A percentile compares a stretch with the other conserved stretches of the same genome.
These are phyloP conservation scores for Meghimatium bilineatum DNA, from an alignment of 2,888 invertebrate species.

Conservation along the genomic window DNA sequence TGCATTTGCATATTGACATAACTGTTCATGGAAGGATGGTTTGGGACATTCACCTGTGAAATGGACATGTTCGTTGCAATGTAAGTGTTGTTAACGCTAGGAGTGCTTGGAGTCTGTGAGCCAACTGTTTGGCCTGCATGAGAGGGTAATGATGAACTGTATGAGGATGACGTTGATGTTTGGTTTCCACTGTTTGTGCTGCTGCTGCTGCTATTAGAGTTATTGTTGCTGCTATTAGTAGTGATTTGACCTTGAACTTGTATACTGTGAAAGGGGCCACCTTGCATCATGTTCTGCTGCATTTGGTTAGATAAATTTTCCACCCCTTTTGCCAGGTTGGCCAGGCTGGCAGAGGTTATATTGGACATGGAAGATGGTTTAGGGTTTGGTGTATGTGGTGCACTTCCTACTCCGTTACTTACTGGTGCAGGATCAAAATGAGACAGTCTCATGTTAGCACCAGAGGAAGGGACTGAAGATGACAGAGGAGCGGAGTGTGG, in stretches of 20 bases:
- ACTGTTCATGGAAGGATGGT: slow-evolving; percentile 44
- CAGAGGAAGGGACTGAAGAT: slow-evolving; percentile 60
- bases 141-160: slow-evolving; percentile 9
- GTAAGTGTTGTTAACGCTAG: slow-evolving; percentile 42
- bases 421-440: slow-evolving; percentile 69
- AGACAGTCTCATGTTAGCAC: slow-evolving; percentile 70
- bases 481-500: slow-evolving; percentile 37
- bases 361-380: slow-evolving; percentile 68
- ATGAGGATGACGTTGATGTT: slow-evolving; percentile 13
- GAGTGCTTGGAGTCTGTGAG: slow-evolving; percentile 16
- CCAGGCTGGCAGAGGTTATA: slow-evolving; percentile 76
- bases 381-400: slow-evolving; percentile 56
- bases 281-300: slow-evolving; percentile 77
- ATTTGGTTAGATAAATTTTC: slow-evolving; percentile 76
- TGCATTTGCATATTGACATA: slow-evolving; percentile 44
- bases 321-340: slow-evolving; percentile 76
- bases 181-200: background rate
- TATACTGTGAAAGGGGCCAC: slow-evolving; percentile 77
- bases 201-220: background rate
- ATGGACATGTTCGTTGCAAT: slow-evolving; percentile 40
- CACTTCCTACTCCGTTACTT: slow-evolving; percentile 48
- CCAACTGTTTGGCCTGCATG: background rate
- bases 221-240: slow-evolving; percentile 11
- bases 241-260: slow-evolving; percentile 74
- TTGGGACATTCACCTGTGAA: slow-evolving; percentile 33